These are phyloP conservation scores for Hypanus sabinus DNA, from an alignment of 2,113 vertebrate genomes.

Conservation along the genomic window DNA sequence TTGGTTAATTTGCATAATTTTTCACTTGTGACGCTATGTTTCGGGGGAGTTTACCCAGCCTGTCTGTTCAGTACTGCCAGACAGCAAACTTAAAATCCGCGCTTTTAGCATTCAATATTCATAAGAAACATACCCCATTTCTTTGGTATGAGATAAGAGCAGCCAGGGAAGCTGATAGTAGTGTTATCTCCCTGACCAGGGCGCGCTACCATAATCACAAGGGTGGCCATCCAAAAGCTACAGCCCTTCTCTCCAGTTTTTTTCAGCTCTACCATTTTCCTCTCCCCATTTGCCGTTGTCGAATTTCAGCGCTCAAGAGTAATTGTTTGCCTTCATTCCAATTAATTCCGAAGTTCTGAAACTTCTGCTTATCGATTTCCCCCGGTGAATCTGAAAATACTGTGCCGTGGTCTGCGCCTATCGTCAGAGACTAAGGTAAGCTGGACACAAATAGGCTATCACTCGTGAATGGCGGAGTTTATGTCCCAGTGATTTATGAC, in stretches of 20 bases:
- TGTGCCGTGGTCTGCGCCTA: slow-evolving; percentile 73
- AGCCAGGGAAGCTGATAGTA: slow-evolving; percentile 58
- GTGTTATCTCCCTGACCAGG: slow-evolving; percentile 64
- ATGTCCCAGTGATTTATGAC: slow-evolving; percentile 98
- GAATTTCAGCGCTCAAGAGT: slow-evolving; percentile 50
- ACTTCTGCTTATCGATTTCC: slow-evolving; percentile 67
- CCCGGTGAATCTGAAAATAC: slow-evolving; percentile 69
- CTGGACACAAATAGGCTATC: slow-evolving; percentile 81
- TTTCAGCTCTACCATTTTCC: slow-evolving; percentile 48
- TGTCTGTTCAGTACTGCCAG: slow-evolving; percentile 63
- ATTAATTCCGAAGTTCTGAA: slow-evolving; percentile 54
- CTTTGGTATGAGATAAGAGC: slow-evolving; percentile 58
- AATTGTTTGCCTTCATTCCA: slow-evolving; percentile 48
- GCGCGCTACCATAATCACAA: slow-evolving; percentile 62
- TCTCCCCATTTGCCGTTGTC: slow-evolving; percentile 60
- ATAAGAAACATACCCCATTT: slow-evolving; percentile 71
- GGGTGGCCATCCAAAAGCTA: slow-evolving; percentile 49
- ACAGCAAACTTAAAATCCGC: slow-evolving; percentile 63
- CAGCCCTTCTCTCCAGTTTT: slow-evolving; percentile 42
- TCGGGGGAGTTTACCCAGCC: slow-evolving; percentile 66
- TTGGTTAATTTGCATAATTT: slow-evolving; percentile 93
- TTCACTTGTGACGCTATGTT: slow-evolving; percentile 82
- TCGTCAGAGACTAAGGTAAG: slow-evolving; percentile 97
- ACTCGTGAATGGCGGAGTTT: slow-evolving; percentile 90
- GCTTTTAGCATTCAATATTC: slow-evolving; percentile 63